Evolutionary conservation across 1,140 invertebrate species (phyloP), one percentile per base, ranked within the genome.

Genomic region (Nasonia longicornis): DNA sequence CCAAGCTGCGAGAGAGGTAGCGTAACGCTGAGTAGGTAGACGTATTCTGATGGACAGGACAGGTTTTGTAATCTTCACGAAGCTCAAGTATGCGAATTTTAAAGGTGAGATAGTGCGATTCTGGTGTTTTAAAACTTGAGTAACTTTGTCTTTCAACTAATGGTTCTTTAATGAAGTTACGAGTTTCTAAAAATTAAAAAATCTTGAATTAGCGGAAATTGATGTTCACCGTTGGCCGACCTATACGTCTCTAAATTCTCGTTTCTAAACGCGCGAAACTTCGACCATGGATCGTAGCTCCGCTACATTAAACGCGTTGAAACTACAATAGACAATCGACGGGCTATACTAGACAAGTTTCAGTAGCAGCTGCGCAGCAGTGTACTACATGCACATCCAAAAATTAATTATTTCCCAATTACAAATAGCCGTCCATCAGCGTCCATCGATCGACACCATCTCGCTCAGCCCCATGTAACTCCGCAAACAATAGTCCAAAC

Each of bases 401-500:
- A 81, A 81, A 81, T 76, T 71, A 77, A 81, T 77, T 82, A 78
- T 78, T 82, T 82, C 64, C 76, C 75, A 73, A 82, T 78, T 74
- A 52, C 70, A 82, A 78, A 78, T 78, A 82, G 81, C 45, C 64
- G 81, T 82, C 80, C 74, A 72, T 81, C 80, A 81, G 74, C 26
- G 35, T 75, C 35, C 31, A 77, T 72, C 69, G 74, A 81, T 42
- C 48, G 79, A 26, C 8, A 63, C 2, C n/a, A 66, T 45, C 71
- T 26, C 31, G 31, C 52, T 58, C 22, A 6, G 14, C 8, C 52
- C 29, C 52, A 58, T 22, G 80, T 77, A 81, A 81, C 67, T 52
- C 74, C n/a, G 14, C 74, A 64, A 77, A 81, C 67, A 81, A 81
- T 81, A 45, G 72, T 66, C 16, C 48, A 11, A 4, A 45, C 11